Conservation (phyloP, 2,888 invertebrate genomes). For the Petrolisthes cinctipes region DNA sequence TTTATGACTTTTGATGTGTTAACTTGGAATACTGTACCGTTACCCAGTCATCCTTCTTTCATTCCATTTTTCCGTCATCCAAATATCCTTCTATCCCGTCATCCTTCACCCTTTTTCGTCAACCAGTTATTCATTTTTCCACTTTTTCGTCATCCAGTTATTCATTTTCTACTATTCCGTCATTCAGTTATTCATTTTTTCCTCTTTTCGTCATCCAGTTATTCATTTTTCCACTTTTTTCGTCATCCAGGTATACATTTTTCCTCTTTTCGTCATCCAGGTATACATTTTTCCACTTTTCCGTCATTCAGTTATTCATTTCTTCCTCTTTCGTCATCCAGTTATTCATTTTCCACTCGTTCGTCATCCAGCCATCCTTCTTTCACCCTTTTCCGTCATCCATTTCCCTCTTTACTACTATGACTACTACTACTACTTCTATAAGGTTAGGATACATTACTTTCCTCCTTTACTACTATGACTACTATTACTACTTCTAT, state of each 20-base stretch:
- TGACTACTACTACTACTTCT: too few species aligned
- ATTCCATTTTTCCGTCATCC: not conserved
- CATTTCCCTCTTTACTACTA: too few species aligned
- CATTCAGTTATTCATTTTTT: not conserved
- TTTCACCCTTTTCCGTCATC: too few species aligned
- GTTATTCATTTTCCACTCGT: not conserved
- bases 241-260: not conserved
- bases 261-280: not conserved
- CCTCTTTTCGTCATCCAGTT: not conserved
- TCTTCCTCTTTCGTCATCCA: not conserved
- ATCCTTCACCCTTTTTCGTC: not conserved
- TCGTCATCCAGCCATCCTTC: not conserved
- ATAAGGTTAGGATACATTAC: too few species aligned
- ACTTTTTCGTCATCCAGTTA: not conserved
- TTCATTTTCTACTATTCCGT: not conserved
- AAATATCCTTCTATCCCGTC: not conserved
- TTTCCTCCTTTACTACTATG: too few species aligned
- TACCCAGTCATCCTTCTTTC: not conserved
- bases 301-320: not conserved
- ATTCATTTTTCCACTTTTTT: not conserved
- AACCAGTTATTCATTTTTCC: not conserved
- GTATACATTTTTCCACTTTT: not conserved
- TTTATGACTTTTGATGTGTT: too few species aligned
- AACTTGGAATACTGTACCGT: not conserved
- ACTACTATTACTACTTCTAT: too few species aligned